Conservation (phyloP, 2,797 vertebrate genomes). For the Malurus splendens region DNA sequence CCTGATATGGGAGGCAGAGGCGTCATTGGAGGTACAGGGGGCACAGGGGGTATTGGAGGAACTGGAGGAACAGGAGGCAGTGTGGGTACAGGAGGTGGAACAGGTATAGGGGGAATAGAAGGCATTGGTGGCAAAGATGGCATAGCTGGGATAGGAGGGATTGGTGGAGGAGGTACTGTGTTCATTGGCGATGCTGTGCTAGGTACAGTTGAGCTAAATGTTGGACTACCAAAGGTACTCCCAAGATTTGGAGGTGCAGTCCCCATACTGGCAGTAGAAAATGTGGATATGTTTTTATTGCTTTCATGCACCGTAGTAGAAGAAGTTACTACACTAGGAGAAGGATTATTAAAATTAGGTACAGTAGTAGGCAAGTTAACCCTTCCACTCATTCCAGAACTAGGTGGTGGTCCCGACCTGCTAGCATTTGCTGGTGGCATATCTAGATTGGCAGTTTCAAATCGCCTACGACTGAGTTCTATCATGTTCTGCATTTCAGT, state of each 20-base stretch:
- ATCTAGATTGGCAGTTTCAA: constrained; percentile 89
- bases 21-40: constrained; percentile 87
- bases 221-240: constrained; percentile 84
- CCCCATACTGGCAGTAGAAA: constrained; percentile 82
- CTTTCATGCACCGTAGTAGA: constrained; percentile 86
- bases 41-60: constrained; percentile 85
- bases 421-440: constrained; percentile 84
- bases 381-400: constrained; percentile 81
- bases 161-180: constrained; percentile 85
- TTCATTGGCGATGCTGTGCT: constrained; percentile 86
- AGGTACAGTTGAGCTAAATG: constrained; percentile 84
- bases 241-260: constrained; percentile 86
- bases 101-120: constrained; percentile 86
- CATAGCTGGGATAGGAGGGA: constrained; percentile 88
- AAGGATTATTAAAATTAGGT: constrained; percentile 86
- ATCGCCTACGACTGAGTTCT: constrained; percentile 96
- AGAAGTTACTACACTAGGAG: constrained; percentile 81
- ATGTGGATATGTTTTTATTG: constrained; percentile 85
- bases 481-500: constrained; percentile 99
- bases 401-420: constrained; percentile 82
- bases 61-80: constrained; percentile 88
- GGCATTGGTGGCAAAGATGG: constrained; percentile 91
- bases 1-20: constrained; percentile 88
- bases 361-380: constrained; percentile 82
- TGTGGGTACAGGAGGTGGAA: constrained; percentile 88